phyloP scores from a whole-genome alignment of 2,797 vertebrate species.

The Protosalanx chinensis region DNA sequence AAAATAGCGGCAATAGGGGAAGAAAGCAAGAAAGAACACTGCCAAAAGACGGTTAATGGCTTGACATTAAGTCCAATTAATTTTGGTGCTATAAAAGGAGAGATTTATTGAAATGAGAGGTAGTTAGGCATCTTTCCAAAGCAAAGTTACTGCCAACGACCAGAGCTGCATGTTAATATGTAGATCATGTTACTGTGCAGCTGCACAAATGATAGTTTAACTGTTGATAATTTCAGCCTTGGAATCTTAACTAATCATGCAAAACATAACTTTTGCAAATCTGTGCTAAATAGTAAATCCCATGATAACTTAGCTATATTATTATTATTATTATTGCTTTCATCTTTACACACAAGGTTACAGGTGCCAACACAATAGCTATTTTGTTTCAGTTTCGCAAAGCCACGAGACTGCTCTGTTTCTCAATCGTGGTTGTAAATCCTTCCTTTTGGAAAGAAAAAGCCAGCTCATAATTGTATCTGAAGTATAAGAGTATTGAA shows the following conservation, averaged over 20 bases:
- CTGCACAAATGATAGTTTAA: neutral
- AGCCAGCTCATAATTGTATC: slow-evolving; percentile 61
- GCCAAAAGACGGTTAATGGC: slow-evolving; percentile 51
- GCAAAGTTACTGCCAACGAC: slow-evolving; percentile 10
- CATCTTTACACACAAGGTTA: neutral
- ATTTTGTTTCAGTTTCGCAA: slow-evolving; percentile 48
- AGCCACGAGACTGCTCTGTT: slow-evolving; percentile 48
- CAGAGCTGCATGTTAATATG: slow-evolving; percentile 27
- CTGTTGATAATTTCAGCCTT: neutral
- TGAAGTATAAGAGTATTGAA: slow-evolving; percentile 60
- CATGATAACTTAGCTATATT: neutral
- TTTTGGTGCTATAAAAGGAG: slow-evolving; percentile 42
- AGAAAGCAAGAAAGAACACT: slow-evolving; percentile 44
- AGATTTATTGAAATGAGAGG: slow-evolving; percentile 54
- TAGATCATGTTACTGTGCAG: slow-evolving; percentile 11
- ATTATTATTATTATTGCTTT: neutral
- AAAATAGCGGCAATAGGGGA: slow-evolving; percentile 42
- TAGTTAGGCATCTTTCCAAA: slow-evolving; percentile 45
- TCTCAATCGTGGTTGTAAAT: slow-evolving; percentile 53
- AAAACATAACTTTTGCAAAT: neutral
- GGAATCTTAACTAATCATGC: neutral
- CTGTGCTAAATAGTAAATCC: no score
- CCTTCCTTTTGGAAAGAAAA: slow-evolving; percentile 56
- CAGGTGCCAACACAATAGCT: neutral
- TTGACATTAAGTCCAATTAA: slow-evolving; percentile 57